These are phyloP conservation scores for Rhinogobio ventralis DNA, from an alignment of 2,797 vertebrate genomes.

Conservation along the genomic window DNA sequence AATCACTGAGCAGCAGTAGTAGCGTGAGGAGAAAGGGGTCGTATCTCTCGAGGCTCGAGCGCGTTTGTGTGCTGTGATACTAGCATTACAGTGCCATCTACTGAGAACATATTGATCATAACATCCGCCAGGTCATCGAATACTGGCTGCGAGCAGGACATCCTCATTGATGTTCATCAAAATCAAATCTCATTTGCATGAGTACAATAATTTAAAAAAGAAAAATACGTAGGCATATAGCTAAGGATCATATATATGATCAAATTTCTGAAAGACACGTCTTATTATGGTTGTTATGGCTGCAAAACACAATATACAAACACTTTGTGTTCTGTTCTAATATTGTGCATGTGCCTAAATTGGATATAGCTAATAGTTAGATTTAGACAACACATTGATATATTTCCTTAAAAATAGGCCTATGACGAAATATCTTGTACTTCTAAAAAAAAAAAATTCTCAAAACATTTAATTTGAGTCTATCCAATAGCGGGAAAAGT, in stretches of 20 bases:
- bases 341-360: neutral
- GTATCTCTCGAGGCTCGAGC: neutral
- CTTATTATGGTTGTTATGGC: too few relatives aligned
- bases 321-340: neutral
- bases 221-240: neutral
- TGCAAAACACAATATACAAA: neutral
- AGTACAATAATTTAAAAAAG: neutral
- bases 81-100: slow-evolving; percentile 46
- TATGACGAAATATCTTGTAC: too few relatives aligned
- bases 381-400: neutral
- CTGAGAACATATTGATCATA: neutral
- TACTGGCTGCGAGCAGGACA: slow-evolving; percentile 1
- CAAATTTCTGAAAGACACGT: neutral
- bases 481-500: neutral
- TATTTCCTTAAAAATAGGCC: too few relatives aligned
- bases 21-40: slow-evolving; percentile 2
- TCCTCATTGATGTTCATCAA: neutral
- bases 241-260: neutral
- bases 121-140: neutral
- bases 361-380: neutral
- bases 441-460: too few relatives aligned
- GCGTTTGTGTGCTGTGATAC: slow-evolving; percentile 7
- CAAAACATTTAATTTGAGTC: neutral
- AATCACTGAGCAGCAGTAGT: slow-evolving; percentile 53
- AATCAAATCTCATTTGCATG: neutral